A percentile compares a stretch with the other conserved stretches of the same genome.
Evolutionary conservation across 2,797 vertebrate species (phyloP).

Genomic region (Aphelocoma californica): DNA sequence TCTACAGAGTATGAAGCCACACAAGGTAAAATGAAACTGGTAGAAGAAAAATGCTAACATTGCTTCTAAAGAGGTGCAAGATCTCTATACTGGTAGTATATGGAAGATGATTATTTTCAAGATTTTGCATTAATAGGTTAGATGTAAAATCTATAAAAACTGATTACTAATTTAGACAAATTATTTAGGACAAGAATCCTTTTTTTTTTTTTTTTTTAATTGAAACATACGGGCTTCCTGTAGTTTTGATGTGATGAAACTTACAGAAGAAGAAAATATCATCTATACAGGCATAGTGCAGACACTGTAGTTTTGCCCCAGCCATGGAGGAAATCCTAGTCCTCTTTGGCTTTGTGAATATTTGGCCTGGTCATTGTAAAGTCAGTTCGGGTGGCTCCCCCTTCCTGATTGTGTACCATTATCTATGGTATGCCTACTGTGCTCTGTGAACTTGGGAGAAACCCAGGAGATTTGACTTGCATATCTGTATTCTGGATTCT

Average conservation of each 20-base stretch:
- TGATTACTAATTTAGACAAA: not conserved
- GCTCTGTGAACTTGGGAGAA: not conserved
- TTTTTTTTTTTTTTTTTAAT: not conserved
- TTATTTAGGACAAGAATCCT: not conserved
- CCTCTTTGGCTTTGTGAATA: not conserved
- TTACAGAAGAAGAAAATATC: not conserved
- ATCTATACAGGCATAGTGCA: not conserved
- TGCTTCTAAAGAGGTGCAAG: not conserved
- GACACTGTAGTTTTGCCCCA: not conserved
- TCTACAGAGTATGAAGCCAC: slow-evolving; percentile 90
- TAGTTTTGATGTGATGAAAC: not conserved
- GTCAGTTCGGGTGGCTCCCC: not conserved
- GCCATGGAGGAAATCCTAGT: not conserved
- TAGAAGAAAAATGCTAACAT: not conserved
- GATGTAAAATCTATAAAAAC: not conserved
- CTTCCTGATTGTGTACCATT: not conserved
- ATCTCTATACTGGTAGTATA: not conserved
- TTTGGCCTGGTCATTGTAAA: not conserved
- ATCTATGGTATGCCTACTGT: not conserved
- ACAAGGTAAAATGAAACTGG: slow-evolving; percentile 83
- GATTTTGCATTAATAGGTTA: not conserved
- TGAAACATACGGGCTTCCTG: not conserved
- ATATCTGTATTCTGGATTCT: not conserved
- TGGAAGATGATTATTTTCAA: not conserved
- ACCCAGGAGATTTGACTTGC: not conserved